Conservation (phyloP, 2,797 vertebrate genomes). For the Champsocephalus esox region DNA sequence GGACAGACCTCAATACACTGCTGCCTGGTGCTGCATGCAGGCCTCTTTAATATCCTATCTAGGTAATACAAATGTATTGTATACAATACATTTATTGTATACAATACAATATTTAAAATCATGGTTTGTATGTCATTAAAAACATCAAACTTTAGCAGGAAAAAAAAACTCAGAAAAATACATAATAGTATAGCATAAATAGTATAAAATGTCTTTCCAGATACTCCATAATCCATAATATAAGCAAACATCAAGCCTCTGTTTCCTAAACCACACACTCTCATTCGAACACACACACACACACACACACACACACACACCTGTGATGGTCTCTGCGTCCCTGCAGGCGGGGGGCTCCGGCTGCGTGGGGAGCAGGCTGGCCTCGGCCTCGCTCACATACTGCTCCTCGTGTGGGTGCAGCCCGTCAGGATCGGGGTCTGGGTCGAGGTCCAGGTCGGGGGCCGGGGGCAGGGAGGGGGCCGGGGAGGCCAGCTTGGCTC, state of each 20-base stretch:
- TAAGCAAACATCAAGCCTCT: not conserved
- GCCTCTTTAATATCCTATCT: not conserved
- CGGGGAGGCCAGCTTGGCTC: slow-evolving; percentile 97
- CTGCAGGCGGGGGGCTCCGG: slow-evolving; percentile 84
- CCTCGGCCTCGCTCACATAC: slow-evolving; percentile 92
- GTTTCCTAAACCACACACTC: not conserved
- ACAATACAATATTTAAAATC: no score
- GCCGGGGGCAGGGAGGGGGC: slow-evolving; percentile 85
- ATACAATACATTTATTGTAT: no score
- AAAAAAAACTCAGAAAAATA: no score
- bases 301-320: slow-evolving; percentile 77
- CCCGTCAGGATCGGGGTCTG: slow-evolving; percentile 75
- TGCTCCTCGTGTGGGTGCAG: slow-evolving; percentile 88
- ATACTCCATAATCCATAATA: not conserved
- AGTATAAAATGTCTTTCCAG: no score
- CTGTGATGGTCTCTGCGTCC: slow-evolving; percentile 98
- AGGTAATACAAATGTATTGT: no score
- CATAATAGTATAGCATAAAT: no score
- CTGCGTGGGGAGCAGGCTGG: slow-evolving; percentile 69
- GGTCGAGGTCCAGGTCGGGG: slow-evolving; percentile 82
- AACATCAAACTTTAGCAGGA: no score
- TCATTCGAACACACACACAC: not conserved
- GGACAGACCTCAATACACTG: not conserved
- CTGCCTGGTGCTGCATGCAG: not conserved
- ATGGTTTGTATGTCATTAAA: no score